phyloP scores from a whole-genome alignment of 2,797 vertebrate species.

The Crocidura indochinensis region DNA sequence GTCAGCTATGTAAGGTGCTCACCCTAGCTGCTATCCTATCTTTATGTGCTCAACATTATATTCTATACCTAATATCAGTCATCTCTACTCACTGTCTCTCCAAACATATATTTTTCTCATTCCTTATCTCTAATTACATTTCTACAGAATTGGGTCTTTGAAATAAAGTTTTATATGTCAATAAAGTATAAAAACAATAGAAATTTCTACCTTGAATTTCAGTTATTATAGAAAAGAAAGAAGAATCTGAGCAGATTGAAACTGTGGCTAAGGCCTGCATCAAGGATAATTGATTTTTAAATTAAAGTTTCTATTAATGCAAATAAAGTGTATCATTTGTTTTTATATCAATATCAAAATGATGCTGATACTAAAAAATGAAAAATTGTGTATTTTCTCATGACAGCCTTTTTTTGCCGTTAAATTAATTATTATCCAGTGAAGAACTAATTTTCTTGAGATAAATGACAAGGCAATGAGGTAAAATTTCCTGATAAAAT shows the following conservation, averaged over 20 bases:
- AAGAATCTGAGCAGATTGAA: slow-evolving; percentile 46
- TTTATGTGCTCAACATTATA: too few species aligned
- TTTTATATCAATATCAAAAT: slow-evolving; percentile 71
- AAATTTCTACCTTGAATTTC: slow-evolving; percentile 57
- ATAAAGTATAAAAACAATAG: slow-evolving; percentile 62
- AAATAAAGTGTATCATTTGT: slow-evolving; percentile 74
- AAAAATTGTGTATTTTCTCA: slow-evolving; percentile 73
- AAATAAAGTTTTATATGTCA: slow-evolving; percentile 74
- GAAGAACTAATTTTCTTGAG: slow-evolving; percentile 77
- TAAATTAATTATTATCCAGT: slow-evolving; percentile 63
- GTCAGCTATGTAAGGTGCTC: too few species aligned
- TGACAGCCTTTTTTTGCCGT: slow-evolving; percentile 62
- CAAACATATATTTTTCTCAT: not conserved
- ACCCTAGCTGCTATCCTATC: too few species aligned
- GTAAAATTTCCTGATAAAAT: slow-evolving; percentile 64
- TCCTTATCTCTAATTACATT: slow-evolving; percentile 62
- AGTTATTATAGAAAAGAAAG: slow-evolving; percentile 69
- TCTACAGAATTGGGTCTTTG: slow-evolving; percentile 38
- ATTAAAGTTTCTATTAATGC: slow-evolving; percentile 51
- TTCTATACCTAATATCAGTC: not conserved
- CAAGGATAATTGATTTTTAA: slow-evolving; percentile 54
- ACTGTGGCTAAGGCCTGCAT: slow-evolving; percentile 49
- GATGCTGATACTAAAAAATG: slow-evolving; percentile 79
- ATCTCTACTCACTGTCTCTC: not conserved
- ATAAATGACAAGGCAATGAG: slow-evolving; percentile 72